phyloP scores from a whole-genome alignment of 2,113 vertebrate species.

The Neofelis nebulosa region DNA sequence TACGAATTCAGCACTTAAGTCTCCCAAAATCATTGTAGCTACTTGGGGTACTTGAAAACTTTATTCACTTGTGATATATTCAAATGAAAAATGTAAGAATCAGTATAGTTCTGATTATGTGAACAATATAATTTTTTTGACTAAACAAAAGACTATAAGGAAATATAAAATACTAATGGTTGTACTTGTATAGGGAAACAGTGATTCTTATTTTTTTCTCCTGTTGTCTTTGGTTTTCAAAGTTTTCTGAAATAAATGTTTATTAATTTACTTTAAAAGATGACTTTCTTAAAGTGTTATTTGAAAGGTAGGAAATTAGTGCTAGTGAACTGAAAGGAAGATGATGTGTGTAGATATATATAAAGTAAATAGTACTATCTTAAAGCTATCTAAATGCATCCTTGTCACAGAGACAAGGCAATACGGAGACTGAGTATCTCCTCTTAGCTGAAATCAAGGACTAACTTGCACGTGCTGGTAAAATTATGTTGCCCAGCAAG shows the following conservation, averaged over 20 bases:
- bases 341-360: neutral
- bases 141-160: neutral
- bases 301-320: constrained; percentile 29
- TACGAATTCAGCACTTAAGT: neutral
- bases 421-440: neutral
- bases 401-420: neutral
- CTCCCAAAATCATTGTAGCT: neutral
- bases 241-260: constrained; percentile 43
- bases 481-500: neutral
- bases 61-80: constrained; percentile 20
- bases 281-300: neutral
- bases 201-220: neutral
- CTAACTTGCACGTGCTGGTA: neutral
- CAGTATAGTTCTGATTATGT: neutral
- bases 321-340: neutral
- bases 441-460: neutral
- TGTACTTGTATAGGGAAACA: neutral
- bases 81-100: constrained; percentile 31
- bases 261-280: neutral
- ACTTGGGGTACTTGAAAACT: neutral
- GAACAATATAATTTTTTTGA: neutral
- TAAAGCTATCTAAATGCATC: neutral
- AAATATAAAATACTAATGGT: neutral
- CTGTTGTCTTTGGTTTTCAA: constrained; percentile 1
- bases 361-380: neutral